phyloP scores from a whole-genome alignment of 2,113 vertebrate genomes.

The Oophaga pumilio region DNA sequence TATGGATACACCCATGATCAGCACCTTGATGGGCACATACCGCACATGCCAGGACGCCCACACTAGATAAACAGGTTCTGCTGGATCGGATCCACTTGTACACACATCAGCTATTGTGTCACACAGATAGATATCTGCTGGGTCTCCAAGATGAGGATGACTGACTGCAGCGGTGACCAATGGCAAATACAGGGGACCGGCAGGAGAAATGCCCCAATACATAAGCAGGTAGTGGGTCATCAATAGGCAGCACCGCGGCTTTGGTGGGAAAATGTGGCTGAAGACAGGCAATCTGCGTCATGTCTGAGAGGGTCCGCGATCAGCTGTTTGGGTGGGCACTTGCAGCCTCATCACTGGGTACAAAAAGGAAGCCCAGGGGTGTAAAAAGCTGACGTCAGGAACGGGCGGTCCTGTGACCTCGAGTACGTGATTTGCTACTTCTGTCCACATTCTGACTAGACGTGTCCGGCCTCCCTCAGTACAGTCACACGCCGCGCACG shows the following conservation, averaged over 20 bases:
- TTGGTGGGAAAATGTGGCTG: neutral
- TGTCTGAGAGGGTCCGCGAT: too few species aligned
- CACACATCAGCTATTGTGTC: neutral
- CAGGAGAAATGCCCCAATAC: neutral
- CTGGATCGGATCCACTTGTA: neutral
- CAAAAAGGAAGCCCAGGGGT: too few species aligned
- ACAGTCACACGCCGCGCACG: too few species aligned
- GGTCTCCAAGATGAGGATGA: neutral
- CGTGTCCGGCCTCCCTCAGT: too few species aligned
- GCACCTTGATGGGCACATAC: neutral
- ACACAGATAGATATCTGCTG: too few species aligned
- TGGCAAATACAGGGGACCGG: neutral
- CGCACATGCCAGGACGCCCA: neutral
- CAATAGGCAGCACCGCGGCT: neutral
- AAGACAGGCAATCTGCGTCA: too few species aligned
- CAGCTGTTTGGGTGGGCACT: too few species aligned
- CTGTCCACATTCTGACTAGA: too few species aligned
- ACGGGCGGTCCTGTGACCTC: too few species aligned
- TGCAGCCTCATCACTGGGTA: too few species aligned
- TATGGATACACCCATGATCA: neutral
- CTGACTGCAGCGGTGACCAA: neutral
- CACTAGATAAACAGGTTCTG: conserved; percentile 15
- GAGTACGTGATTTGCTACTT: too few species aligned
- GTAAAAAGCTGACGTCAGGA: too few species aligned
- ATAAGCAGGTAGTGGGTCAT: neutral